These are phyloP conservation scores for Rhynchophorus ferrugineus DNA, from an alignment of 1,140 invertebrate genomes.

Conservation along the genomic window DNA sequence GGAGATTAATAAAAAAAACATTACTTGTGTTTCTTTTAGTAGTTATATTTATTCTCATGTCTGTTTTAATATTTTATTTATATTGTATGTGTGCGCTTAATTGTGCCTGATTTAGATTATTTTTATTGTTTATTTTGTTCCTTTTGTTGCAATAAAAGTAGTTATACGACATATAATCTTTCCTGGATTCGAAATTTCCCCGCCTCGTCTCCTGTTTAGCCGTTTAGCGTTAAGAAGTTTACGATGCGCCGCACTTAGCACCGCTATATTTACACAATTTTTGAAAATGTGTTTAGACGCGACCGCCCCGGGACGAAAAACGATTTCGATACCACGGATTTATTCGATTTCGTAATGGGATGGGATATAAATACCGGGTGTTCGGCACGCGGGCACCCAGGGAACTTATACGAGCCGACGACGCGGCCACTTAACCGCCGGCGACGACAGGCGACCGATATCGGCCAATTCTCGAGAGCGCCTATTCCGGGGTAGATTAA, in stretches of 20 bases:
- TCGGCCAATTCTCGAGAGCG: not conserved
- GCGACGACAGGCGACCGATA: not conserved
- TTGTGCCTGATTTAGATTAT: not conserved
- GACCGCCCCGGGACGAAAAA: not conserved
- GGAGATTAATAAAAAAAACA: too few species aligned
- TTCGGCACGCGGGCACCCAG: not conserved
- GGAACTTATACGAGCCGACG: conserved; percentile 1
- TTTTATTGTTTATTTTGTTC: not conserved
- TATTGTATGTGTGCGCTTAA: too few species aligned
- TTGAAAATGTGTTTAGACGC: conserved; percentile 3
- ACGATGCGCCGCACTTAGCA: not conserved
- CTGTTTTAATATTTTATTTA: too few species aligned
- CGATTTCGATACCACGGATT: not conserved
- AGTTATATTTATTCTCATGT: too few species aligned
- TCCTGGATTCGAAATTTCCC: too few species aligned
- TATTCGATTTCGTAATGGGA: conserved; percentile 1
- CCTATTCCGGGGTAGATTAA: not conserved
- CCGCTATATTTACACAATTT: not conserved
- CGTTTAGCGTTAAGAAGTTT: not conserved
- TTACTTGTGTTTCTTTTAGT: too few species aligned
- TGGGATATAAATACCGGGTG: not conserved
- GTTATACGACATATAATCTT: too few species aligned
- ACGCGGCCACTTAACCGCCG: not conserved
- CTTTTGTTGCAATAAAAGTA: not conserved
- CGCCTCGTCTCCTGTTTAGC: not conserved